These are phyloP conservation scores for Cecropterus lyciades DNA, from an alignment of 1,140 invertebrate genomes.

Conservation along the genomic window DNA sequence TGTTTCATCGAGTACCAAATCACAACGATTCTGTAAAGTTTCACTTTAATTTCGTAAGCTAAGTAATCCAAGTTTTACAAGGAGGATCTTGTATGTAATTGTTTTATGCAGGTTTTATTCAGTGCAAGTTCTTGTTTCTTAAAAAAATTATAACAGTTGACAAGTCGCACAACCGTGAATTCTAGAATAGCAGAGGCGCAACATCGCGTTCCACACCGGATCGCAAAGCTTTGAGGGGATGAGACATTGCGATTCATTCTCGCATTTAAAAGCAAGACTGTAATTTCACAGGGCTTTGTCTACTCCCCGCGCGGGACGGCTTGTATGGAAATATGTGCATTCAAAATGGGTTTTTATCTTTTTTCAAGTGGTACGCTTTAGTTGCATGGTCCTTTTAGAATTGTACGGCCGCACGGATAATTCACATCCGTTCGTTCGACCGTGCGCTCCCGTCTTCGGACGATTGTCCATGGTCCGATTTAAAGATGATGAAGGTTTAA, in stretches of 20 bases:
- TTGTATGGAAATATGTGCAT: slow-evolving; percentile 78
- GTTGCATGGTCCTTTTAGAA: slow-evolving; percentile 42
- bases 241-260: slow-evolving; percentile 80
- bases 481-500: slow-evolving; percentile 37
- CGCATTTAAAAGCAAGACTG: slow-evolving; percentile 80
- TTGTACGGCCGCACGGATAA: slow-evolving; percentile 25
- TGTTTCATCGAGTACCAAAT: too few relatives aligned
- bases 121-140: too few relatives aligned
- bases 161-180: slow-evolving; percentile 33
- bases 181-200: slow-evolving; percentile 42
- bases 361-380: slow-evolving; percentile 74
- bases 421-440: slow-evolving; percentile 22
- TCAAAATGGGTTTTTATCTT: slow-evolving; percentile 76
- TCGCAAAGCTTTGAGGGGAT: slow-evolving; percentile 76
- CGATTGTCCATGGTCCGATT: slow-evolving; percentile 26
- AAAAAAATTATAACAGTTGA: too few relatives aligned
- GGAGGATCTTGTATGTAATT: too few relatives aligned
- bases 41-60: too few relatives aligned
- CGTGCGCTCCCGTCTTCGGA: slow-evolving; percentile 11
- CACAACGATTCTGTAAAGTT: too few relatives aligned
- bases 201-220: slow-evolving; percentile 47
- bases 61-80: too few relatives aligned
- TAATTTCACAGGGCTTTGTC: slow-evolving; percentile 81
- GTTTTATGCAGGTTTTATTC: too few relatives aligned
- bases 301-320: slow-evolving; percentile 57